Evolutionary conservation across 2,113 vertebrate genomes (phyloP), one percentile per base, ranked within the genome.

Genomic region (Pygoscelis adeliae): DNA sequence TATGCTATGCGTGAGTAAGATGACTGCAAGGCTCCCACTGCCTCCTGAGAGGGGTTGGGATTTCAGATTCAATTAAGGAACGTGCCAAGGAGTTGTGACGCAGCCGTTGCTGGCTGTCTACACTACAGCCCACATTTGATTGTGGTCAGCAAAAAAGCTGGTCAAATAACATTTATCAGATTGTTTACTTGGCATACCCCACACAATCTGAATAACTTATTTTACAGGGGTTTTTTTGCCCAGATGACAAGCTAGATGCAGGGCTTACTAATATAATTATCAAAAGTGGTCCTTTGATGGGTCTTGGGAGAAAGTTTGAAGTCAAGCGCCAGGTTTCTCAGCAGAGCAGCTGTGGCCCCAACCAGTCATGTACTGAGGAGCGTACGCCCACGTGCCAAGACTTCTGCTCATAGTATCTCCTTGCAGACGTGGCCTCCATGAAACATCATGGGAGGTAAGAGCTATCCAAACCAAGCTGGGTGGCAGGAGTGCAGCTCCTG

Each of bases 381-480:
- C 20, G 34, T 13, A 16, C 0, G 5, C 2, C 38, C 46, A 15
- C 0, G 2, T 25, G 47, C 62, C 1, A 3, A n/a, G 82, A 36
- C 8, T 46, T 29, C 27, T 77, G 34, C 23, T 82, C 6, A 2
- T 36, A 9, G 16, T 22, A 10, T 34, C 21, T 83, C 29, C 32
- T 14, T 22, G 40, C 22, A 62, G 38, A 29, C 3, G 3, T 23
- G 40, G 38, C 25, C 42, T 63, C 25, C 40, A 18, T 40, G 38
- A 53, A 65, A 14, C 42, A 12, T 74, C 47, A 50, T 0, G 0
- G 40, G 38, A 63, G 15, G 6, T 72, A 50, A 76, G 62, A 88
- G 13, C n/a, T 55, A 15, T 32, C 61, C 38, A 71, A 63, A 42
- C 29, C 36, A 71, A 76, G 36, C 0, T 32, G 17, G 4, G 17